Evolutionary conservation across 2,888 invertebrate genomes (phyloP).

Genomic region (Agrilus cyanescens): DNA sequence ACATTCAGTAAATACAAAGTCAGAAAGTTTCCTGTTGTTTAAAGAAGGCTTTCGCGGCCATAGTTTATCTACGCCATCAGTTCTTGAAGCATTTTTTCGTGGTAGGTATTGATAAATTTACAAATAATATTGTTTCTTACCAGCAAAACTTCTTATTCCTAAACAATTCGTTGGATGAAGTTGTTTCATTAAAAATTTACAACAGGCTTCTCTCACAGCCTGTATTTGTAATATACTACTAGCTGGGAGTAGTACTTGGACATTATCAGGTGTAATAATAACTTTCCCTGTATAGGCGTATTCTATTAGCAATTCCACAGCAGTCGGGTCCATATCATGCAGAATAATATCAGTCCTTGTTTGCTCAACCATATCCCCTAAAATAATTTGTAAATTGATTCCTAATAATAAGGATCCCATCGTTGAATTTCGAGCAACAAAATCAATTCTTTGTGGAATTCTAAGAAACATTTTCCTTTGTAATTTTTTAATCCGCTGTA

Average conservation of each 20-base stretch:
- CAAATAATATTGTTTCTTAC: conserved; percentile 20
- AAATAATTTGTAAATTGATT: conserved; percentile 2
- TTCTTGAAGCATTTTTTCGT: too few relatives aligned
- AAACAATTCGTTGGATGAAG: conserved; percentile 66
- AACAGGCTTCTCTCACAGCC: conserved; percentile 59
- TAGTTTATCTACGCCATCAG: too few relatives aligned
- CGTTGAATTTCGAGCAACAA: too few relatives aligned
- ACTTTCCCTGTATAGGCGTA: conserved; percentile 69
- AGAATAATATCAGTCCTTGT: conserved; percentile 41
- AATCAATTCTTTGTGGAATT: too few relatives aligned
- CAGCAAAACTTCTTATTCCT: conserved; percentile 62
- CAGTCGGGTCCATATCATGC: conserved; percentile 47
- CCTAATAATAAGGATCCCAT: too few relatives aligned
- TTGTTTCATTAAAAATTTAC: conserved; percentile 61
- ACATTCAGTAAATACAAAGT: neutral
- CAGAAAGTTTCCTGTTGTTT: neutral
- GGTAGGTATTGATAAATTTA: neutral
- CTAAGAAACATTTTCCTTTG: too few relatives aligned
- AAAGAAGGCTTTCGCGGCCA: neutral
- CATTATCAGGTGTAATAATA: conserved; percentile 37
- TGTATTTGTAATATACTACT: conserved; percentile 61
- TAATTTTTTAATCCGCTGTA: too few relatives aligned
- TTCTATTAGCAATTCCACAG: conserved; percentile 55
- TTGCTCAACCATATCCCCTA: conserved; percentile 50
- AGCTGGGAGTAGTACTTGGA: conserved; percentile 49